Evolutionary conservation across 2,113 vertebrate species (phyloP), one percentile per base, ranked within the genome.

Genomic region (Bolborhynchus lineola): DNA sequence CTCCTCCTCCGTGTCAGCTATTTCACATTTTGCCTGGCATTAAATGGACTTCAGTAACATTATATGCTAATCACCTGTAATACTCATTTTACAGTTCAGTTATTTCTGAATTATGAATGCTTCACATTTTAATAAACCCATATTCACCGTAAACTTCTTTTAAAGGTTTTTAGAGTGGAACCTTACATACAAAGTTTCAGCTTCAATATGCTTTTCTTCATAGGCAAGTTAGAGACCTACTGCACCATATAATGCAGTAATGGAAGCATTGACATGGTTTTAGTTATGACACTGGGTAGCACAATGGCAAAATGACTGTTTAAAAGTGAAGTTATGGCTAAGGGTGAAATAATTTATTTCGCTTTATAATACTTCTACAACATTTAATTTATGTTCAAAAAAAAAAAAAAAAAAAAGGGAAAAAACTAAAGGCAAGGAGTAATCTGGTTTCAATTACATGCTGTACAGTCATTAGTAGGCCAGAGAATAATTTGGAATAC

Each of bases 371-470:
- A 94, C 26, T 72, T n/a, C 64, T 29, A 46, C 55, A 70, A 87
- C 81, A 83, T 70, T 77, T 67, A 77, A 86, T 82, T 78, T 82
- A 35, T 62, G 11, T 64, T 81, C 28, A 42, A 41, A 44, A 88
- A 59, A 29, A 37, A 20, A 3, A 20, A 53, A 44, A 37, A 6
- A 2, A 2, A 49, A 47, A 41, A 3, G 3, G 1, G 9, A 39
- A 67, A 55, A 50, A 50, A 64, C 21, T 37, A 78, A 92, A 62
- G 31, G 59, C 63, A 65, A 95, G 86, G 41, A 41, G 46, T 96
- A 92, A 96, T 88, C 93, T 98, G 97, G 80, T 97, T 98, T 96
- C 94, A 97, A 95, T 98, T 98, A 96, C 52, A 80, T 62, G 83
- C 82, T 93, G 65, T 69, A 86, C 97, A 97, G 92, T 95, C 52